Percentiles rank a stretch among this genome's conserved stretches.
Evolutionary conservation across 2,113 vertebrate genomes (phyloP).

Genomic region (Xyliphius kryptos): DNA sequence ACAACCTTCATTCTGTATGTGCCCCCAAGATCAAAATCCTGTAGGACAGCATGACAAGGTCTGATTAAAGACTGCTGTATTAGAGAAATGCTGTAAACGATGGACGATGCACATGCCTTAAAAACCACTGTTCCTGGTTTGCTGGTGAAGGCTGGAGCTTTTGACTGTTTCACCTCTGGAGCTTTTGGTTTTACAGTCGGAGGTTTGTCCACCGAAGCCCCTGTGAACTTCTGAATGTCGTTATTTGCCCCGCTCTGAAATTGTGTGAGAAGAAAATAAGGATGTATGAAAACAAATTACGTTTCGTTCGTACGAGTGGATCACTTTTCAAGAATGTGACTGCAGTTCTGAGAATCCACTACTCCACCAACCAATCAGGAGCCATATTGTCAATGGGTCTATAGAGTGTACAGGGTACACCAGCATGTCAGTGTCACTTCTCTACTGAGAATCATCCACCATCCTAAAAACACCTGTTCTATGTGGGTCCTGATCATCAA

Average conservation of each 20-base stretch:
- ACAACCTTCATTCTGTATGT: conserved; percentile 77
- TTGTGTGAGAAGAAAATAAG: too few species aligned
- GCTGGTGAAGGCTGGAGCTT: conserved; percentile 72
- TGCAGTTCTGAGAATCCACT: too few species aligned
- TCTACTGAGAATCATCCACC: too few species aligned
- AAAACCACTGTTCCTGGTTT: conserved; percentile 79
- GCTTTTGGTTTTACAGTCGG: conserved; percentile 46
- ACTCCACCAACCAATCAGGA: too few species aligned
- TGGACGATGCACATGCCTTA: conserved; percentile 64
- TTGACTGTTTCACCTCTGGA: conserved; percentile 52
- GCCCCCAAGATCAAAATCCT: conserved; percentile 87
- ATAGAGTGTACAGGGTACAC: too few species aligned
- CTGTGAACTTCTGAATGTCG: conserved; percentile 15
- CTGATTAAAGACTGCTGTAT: neutral
- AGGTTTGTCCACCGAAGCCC: conserved; percentile 46
- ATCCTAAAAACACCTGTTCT: too few species aligned
- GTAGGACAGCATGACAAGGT: conserved; percentile 17
- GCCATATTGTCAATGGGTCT: too few species aligned
- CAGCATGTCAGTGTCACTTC: too few species aligned
- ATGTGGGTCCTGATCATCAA: too few species aligned
- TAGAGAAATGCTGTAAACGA: neutral
- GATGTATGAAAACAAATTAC: too few species aligned
- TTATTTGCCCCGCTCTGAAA: conserved; percentile 19
- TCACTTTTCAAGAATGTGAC: too few species aligned
- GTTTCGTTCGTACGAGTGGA: too few species aligned